Base-by-base conservation (phyloP, 1,140 invertebrate species). In the Drosophila cardini region DNA sequence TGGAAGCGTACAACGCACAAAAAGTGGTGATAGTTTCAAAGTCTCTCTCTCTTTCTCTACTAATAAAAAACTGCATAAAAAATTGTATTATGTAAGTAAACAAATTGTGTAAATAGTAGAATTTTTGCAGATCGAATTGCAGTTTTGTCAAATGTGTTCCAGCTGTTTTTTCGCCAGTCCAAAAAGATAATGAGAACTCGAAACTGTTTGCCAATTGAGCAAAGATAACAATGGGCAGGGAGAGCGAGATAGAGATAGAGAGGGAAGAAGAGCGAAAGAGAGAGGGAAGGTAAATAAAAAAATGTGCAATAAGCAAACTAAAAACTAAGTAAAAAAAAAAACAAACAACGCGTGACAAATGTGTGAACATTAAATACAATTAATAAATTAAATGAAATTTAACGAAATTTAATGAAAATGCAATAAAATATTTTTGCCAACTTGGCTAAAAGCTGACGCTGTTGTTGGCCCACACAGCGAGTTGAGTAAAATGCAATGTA, bases 331-430 rank as follows among this genome's bases (percentile, higher is more conserved):
- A 74, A 86, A 86, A 43, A 86, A 74, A 86, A 86, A 43, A 86
- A 79, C 78, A 83, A 77, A 26, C 21, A 26, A 26, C 21, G 21
- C 83, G 79, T 89, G 84, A 89, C 83, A 83, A 83, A 83, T 83
- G 84, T 86, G 83, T 79, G 83, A 86, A 89, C 84, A 87, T 80
- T 87, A 89, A 90, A 89, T 78, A 89, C 67, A 87, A 67, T 43
- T 61, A 76, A 83, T 52, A 64, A 79, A 79, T 65, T 48, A 32
- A 67, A 53, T 26, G 21, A 26, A 26, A 26, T 26, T 26, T 4
- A 26, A 26, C 21, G 2, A 26, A 26, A n/a, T n/a, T n/a, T n/a
- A n/a, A 55, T 55, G 46, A 52, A 55, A 68, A 69, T 60, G 63
- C 58, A 61, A 57, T 50, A 53, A 13, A 18, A 9, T n/a, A 18